phyloP scores from a whole-genome alignment of 2,888 invertebrate genomes.

The Diogma glabrata region DNA sequence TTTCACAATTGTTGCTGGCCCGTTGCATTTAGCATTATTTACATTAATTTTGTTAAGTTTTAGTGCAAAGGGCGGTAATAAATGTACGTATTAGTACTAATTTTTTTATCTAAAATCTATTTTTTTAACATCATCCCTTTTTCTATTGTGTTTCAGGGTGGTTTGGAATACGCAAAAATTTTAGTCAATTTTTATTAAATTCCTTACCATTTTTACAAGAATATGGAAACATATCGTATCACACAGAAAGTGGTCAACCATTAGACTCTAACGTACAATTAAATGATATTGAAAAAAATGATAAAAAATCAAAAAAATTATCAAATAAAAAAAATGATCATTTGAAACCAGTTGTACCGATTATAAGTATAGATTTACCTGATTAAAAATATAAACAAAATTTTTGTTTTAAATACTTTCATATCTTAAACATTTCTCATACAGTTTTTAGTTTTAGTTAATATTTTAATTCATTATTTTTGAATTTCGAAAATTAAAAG shows the following conservation, averaged over 20 bases:
- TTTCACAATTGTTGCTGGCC: conserved; percentile 76
- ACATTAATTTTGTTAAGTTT: conserved; percentile 91
- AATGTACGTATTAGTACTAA: conserved; percentile 54
- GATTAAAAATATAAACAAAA: too few relatives aligned
- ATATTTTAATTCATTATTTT: too few relatives aligned
- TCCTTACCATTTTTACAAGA: conserved; percentile 92
- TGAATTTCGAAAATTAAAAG: too few relatives aligned
- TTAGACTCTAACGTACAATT: conserved; percentile 27
- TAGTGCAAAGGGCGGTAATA: conserved; percentile 90
- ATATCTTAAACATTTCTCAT: too few relatives aligned
- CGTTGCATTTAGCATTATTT: conserved; percentile 78
- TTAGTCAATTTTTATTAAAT: conserved; percentile 91
- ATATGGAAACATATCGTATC: conserved; percentile 96
- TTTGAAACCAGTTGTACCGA: conserved; percentile 77
- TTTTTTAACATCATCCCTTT: background rate
- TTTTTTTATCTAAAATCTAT: background rate
- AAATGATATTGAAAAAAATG: conserved; percentile 40
- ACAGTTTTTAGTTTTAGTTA: too few relatives aligned
- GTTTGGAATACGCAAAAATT: conserved; percentile 97
- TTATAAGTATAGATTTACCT: conserved; percentile 81
- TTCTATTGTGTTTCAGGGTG: conserved; percentile 63
- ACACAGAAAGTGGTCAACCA: conserved; percentile 42
- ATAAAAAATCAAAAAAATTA: conserved; percentile 52
- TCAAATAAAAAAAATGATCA: conserved; percentile 61
- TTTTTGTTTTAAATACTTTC: too few relatives aligned